Base-by-base conservation (phyloP, 2,888 invertebrate species). In the Limnephilus auricula region DNA sequence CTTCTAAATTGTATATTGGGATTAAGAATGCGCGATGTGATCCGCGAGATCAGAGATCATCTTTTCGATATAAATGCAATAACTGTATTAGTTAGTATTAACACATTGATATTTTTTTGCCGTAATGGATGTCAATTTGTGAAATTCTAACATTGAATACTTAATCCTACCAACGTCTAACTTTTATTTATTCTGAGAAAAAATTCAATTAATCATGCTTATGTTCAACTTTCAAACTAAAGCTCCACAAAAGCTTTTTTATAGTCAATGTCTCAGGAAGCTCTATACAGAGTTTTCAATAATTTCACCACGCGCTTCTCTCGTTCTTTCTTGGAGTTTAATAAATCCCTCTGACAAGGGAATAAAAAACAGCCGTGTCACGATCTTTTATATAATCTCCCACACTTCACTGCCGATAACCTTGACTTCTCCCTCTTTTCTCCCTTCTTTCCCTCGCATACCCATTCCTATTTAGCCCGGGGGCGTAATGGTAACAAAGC, bases 331-430 rank as follows among this genome's bases (percentile, higher is more conserved):
- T 86, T 86, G 30, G 50, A 86, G 86, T 86, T 86, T 65, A 86
- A 86, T 86, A 86, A 86, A 86, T 86, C 32, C 65, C 86, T 65
- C 65, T 32, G 86, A 86, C 86, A 86, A 50, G 86, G 86, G 86
- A 79, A 79, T 87, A 87, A 89, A 89, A 89, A 89, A 89, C 89
- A 89, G 89, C 89, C 79, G 89, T 79, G 89, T 89, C 89, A 89
- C 79, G 89, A 79, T 89, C 78, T 37, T 79, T 86, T 79, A 79
- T 79, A 89, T 79, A 89, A 89, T 79, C 79, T 79, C 89, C 40
- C 34, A 79, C 79, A 34, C 78, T 87, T 87, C 65, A 78, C 78
- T 50, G 65, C 34, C 13, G 45, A 32, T 78, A 87, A 78, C 87
- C 87, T 87, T 87, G 78, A 87, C 87, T 32, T 34, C 32, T 4